Conservation (phyloP, 2,113 vertebrate genomes). For the Platycercus adscitus region DNA sequence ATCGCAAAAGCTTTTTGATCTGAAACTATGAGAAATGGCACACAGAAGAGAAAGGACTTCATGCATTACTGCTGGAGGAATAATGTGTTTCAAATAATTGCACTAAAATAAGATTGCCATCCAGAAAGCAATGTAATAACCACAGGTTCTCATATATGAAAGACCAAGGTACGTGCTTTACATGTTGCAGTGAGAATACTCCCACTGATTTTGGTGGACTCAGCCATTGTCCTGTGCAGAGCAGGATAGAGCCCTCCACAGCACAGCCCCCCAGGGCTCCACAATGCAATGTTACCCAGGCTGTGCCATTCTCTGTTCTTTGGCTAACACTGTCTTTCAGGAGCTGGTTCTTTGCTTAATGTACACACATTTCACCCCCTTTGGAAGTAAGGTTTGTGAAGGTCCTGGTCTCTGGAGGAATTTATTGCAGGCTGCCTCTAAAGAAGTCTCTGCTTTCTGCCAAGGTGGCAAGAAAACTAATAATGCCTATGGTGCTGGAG, state of each 20-base stretch:
- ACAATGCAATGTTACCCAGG: not conserved
- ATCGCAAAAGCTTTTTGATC: constrained; percentile 22
- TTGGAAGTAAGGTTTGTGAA: not conserved
- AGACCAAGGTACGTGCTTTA: not conserved
- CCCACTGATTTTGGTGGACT: not conserved
- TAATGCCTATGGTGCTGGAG: not conserved
- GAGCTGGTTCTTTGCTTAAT: not conserved
- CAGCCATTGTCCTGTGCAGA: not conserved
- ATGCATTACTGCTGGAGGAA: not conserved
- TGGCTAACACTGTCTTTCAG: rapidly evolving
- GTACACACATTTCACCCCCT: not conserved
- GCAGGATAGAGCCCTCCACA: not conserved
- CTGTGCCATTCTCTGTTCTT: not conserved
- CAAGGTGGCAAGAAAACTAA: not conserved
- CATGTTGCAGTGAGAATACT: not conserved
- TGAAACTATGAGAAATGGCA: not conserved
- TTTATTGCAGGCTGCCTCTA: not conserved
- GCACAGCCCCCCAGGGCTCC: not conserved
- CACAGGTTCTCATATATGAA: not conserved
- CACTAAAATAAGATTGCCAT: not conserved
- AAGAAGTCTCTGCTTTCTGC: not conserved
- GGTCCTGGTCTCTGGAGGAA: not conserved
- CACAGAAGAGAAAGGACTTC: not conserved
- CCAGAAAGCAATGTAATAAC: not conserved
- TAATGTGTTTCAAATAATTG: not conserved